Evolutionary conservation across 2,113 vertebrate species (phyloP).

Genomic region (Nycticorax nycticorax): DNA sequence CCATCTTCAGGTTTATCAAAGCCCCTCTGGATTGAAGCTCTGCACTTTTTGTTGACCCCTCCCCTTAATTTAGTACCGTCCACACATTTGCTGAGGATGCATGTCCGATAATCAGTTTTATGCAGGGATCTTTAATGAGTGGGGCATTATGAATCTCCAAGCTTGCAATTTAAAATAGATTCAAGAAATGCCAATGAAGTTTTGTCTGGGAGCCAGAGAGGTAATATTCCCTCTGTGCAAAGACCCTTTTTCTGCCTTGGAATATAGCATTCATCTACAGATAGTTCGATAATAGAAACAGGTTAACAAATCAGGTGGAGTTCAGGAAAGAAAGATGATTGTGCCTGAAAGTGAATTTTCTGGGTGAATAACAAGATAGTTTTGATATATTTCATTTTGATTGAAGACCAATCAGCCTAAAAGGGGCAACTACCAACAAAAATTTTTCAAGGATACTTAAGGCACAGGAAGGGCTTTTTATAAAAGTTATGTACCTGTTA

Average conservation of each 20-base stretch:
- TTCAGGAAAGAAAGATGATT: conserved; percentile 37
- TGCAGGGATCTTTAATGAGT: background rate
- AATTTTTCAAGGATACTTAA: conserved; percentile 42
- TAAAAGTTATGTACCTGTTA: background rate
- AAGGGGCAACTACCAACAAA: background rate
- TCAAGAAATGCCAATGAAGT: background rate
- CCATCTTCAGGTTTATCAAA: background rate
- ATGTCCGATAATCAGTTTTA: background rate
- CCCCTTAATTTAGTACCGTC: background rate
- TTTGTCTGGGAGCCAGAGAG: background rate
- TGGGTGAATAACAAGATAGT: conserved; percentile 49
- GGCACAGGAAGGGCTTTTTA: background rate
- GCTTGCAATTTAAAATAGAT: background rate
- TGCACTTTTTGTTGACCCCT: background rate
- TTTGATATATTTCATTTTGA: conserved; percentile 48
- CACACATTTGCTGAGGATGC: background rate
- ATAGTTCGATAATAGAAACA: background rate
- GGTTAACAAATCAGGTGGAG: conserved; percentile 37
- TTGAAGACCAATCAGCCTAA: conserved; percentile 20
- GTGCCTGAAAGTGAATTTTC: conserved; percentile 39
- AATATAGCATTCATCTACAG: background rate
- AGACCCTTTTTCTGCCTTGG: background rate
- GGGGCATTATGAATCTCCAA: background rate
- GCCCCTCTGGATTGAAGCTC: background rate
- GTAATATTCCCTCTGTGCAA: background rate